Conservation (phyloP, 1,140 invertebrate species). For the Bombus impatiens region DNA sequence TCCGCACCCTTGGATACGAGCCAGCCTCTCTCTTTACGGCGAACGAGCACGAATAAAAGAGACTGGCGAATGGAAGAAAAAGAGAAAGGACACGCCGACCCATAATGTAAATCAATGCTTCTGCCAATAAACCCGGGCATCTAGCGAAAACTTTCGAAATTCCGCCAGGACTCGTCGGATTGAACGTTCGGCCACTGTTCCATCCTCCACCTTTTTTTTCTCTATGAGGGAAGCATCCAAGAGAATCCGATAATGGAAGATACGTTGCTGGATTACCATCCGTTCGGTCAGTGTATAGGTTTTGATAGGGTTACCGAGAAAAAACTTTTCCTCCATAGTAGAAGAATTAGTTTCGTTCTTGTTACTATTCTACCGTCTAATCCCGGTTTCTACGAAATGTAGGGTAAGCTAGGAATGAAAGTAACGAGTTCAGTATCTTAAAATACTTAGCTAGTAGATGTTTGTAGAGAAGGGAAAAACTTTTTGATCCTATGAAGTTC, state of each 20-base stretch:
- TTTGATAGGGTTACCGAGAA: neutral
- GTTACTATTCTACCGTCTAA: neutral
- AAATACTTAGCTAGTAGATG: too few relatives aligned
- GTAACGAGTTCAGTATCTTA: too few relatives aligned
- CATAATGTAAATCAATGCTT: slow-evolving; percentile 48
- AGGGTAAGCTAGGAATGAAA: too few relatives aligned
- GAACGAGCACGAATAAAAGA: slow-evolving; percentile 22
- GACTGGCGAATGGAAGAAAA: neutral
- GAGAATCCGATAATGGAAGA: too few relatives aligned
- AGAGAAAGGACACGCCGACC: slow-evolving; percentile 16
- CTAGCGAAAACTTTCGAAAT: slow-evolving; percentile 1
- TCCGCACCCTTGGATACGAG: slow-evolving; percentile 38
- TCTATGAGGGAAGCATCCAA: neutral
- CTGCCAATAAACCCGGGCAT: slow-evolving; percentile 24
- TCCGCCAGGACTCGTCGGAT: neutral
- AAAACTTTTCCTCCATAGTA: neutral
- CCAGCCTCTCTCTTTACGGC: slow-evolving; percentile 28
- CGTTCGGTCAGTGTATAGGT: neutral
- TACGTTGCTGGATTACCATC: neutral
- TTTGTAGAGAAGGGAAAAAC: neutral
- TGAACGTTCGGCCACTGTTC: neutral
- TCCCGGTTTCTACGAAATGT: neutral
- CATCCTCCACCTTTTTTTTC: too few relatives aligned
- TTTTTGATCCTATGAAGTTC: neutral
- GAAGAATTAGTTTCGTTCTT: neutral